Base-by-base conservation (phyloP, 2,888 invertebrate genomes). In the Caenorhabditis japonica region DNA sequence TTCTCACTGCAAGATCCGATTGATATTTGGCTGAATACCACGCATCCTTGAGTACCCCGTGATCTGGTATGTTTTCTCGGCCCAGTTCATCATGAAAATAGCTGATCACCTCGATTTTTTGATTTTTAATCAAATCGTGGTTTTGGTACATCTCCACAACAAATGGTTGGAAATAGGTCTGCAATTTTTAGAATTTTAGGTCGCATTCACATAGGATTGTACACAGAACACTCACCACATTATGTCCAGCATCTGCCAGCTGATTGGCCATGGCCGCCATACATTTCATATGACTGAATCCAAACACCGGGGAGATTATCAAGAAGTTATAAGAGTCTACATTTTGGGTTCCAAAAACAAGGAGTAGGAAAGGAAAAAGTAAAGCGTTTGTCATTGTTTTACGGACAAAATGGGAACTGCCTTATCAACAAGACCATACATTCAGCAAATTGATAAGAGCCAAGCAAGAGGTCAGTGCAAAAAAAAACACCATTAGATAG, bases 221-320 rank as follows among this genome's bases (percentile, higher is more conserved):
- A n/a, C n/a, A n/a, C n/a, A n/a, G 12, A 44, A 27, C 21, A 49
- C 58, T 25, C 12, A 75, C 75, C 47, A 75, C 75, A 51, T 71
- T 21, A 56, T 75, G 75, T 15, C 75, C 75, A 15, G 66, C 75
- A 21, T 70, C 66, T 3, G 60, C 75, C 2, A 75, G 41, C 27
- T 47, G 70, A 23, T 75, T 71, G 13, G 70, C 75, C 7, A 75
- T 49, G 1, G 38, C 44, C 12, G 70, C 75, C 49, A 75, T 64
- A 25, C 55, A 70, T 47, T 71, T 75, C 52, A 62, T 61, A 34
- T 75, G 75, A 17, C 70, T 71, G 27, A 64, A 71, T 5, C 52
- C 64, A 30, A 55, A 75, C 7, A 59, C 59, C 0, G 70, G 66
- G 10, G 70, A 66, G 23, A 71, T 56, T 4, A 75, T 53, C 13